phyloP scores from a whole-genome alignment of 2,888 invertebrate species.

The Hyles lineata region DNA sequence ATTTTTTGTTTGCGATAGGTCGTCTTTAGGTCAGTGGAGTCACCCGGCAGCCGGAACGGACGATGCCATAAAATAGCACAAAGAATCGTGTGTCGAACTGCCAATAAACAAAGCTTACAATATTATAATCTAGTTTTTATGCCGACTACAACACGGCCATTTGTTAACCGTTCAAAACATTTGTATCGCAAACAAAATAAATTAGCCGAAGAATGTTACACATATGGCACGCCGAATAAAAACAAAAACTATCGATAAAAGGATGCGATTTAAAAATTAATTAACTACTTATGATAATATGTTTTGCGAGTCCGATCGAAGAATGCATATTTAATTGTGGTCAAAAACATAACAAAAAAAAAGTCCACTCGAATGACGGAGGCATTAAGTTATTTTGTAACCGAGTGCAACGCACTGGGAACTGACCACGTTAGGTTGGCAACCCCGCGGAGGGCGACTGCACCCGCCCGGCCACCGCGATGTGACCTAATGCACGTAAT shows the following conservation, averaged over 20 bases:
- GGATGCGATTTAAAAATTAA: conserved; percentile 72
- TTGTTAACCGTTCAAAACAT: conserved; percentile 50
- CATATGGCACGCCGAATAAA: conserved; percentile 59
- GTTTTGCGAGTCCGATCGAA: conserved; percentile 59
- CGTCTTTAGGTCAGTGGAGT: conserved; percentile 76
- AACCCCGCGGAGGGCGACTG: conserved; percentile 56
- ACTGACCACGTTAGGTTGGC: conserved; percentile 71
- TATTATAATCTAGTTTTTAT: conserved; percentile 46
- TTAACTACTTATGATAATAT: conserved; percentile 77
- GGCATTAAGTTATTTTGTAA: conserved; percentile 76
- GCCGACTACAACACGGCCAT: conserved; percentile 37
- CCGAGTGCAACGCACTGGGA: conserved; percentile 76
- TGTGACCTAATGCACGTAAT: conserved; percentile 53
- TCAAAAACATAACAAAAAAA: conserved; percentile 68
- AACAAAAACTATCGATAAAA: conserved; percentile 63
- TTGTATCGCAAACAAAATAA: conserved; percentile 60
- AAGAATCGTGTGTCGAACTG: conserved; percentile 59
- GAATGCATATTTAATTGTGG: conserved; percentile 72
- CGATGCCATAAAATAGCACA: conserved; percentile 62
- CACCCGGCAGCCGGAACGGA: conserved; percentile 67
- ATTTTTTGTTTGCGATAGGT: conserved; percentile 75
- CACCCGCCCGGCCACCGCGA: conserved; percentile 58
- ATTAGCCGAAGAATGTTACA: conserved; percentile 57
- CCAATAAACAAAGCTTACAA: conserved; percentile 45
- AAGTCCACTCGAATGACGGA: conserved; percentile 64